Base-by-base conservation (phyloP, 2,888 invertebrate genomes). In the Conistra vaccinii region DNA sequence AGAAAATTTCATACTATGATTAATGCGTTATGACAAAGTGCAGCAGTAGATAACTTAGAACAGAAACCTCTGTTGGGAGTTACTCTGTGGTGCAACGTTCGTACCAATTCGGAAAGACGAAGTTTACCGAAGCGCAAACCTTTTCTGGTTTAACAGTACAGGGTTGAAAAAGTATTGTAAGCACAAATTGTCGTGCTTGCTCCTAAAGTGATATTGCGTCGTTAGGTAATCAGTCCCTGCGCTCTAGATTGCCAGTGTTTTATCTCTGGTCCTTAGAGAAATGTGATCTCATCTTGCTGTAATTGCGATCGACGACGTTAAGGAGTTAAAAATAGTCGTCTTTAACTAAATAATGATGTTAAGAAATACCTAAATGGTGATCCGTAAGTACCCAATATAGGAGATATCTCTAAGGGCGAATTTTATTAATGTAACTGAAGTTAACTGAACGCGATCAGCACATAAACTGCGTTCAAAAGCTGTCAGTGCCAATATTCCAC, bases 191-290 rank as follows among this genome's bases (percentile, higher is more conserved):
- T 71, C 26, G 71, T 35, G 55, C 63, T 80, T 62, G 48, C 32
- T 61, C 66, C 48, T 73, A 55, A 80, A 73, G 58, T 69, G 60
- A 78, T 57, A 63, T 69, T 69, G 42, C 57, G 61, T 58, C 75
- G 32, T 65, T 69, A 55, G 17, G 70, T 71, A 69, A 78, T 69
- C 26, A 69, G 57, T 75, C 80, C 80, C 35, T 66, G 17, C 58
- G 61, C 32, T 61, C 57, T 80, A 69, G 57, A 74, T 61, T 58
- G 51, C 61, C 10, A 2, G 53, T 20, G 39, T 61, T 81, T 84
- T 69, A 75, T 80, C 75, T 71, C 65, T 39, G 53, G 55, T 62
- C 51, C 53, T 39, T 53, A 29, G 84, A 83, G 61, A 53, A 74
- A 69, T 74, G 60, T 39, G 51, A 62, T 58, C 39, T 39, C 39